Conservation (phyloP, 2,888 invertebrate genomes). For the Macropis europaea region DNA sequence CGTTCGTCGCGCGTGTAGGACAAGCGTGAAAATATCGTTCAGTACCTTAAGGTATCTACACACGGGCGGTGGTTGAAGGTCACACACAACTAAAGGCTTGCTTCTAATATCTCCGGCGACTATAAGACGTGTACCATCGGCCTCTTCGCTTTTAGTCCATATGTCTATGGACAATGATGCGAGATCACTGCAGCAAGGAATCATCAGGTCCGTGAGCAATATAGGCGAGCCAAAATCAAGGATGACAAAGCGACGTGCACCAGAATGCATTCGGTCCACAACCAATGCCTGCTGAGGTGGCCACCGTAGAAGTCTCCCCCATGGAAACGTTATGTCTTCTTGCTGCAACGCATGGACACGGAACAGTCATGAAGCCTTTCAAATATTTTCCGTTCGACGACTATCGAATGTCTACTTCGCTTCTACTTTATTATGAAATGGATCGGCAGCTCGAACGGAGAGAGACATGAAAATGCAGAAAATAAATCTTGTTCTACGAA, state of each 20-base stretch:
- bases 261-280: conserved; percentile 96
- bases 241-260: conserved; percentile 94
- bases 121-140: conserved; percentile 91
- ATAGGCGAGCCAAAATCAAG: conserved; percentile 94
- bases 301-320: conserved; percentile 89
- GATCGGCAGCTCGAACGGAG: conserved; percentile 1
- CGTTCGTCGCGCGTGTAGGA: background rate
- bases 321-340: conserved; percentile 82
- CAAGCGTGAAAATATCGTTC: conserved; percentile 22
- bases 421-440: conserved; percentile 8
- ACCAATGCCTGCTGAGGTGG: conserved; percentile 93
- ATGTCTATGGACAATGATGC: conserved; percentile 94
- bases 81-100: conserved; percentile 91
- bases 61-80: conserved; percentile 94
- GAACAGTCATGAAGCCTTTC: background rate
- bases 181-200: conserved; percentile 90
- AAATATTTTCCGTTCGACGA: background rate
- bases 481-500: conserved; percentile 9
- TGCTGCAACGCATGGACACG: conserved; percentile 63
- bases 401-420: conserved; percentile 12
- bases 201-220: conserved; percentile 91
- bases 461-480: background rate
- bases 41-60: conserved; percentile 93
- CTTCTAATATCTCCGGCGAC: conserved; percentile 93
- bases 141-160: conserved; percentile 93